Conservation (phyloP, 2,113 vertebrate species). For the Heliornis fulica region DNA sequence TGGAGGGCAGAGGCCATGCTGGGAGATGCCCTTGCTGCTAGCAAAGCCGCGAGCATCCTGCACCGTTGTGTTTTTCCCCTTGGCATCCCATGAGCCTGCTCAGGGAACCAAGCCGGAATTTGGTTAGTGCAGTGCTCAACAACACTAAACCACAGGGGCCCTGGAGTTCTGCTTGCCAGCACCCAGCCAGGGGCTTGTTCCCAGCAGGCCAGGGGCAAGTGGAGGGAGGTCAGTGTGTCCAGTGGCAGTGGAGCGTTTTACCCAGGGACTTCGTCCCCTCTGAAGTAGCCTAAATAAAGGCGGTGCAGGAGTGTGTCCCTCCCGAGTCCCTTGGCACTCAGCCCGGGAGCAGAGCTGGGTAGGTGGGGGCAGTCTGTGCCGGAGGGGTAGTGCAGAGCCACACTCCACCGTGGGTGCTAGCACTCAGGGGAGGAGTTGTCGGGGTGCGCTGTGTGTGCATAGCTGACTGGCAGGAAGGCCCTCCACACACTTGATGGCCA, state of each 20-base stretch:
- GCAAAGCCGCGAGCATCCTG: neutral
- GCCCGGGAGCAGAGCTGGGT: accelerated
- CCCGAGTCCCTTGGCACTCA: neutral
- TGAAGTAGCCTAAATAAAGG: neutral
- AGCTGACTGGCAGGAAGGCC: neutral
- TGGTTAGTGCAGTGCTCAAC: conserved; percentile 8
- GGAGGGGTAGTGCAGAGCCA: neutral
- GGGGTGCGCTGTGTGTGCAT: accelerated
- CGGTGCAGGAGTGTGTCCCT: neutral
- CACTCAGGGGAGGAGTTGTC: neutral
- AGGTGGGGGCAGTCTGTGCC: neutral
- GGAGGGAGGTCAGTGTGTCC: accelerated
- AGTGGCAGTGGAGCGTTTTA: neutral
- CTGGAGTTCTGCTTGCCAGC: neutral
- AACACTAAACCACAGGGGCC: neutral
- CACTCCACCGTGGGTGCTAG: accelerated
- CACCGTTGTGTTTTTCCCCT: neutral
- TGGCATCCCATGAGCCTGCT: neutral
- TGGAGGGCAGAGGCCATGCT: neutral
- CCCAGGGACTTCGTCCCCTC: neutral
- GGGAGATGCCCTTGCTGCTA: neutral
- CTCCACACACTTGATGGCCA: accelerated
- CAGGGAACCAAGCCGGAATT: conserved; percentile 15
- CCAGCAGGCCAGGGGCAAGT: neutral
- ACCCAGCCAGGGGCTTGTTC: neutral